Base-by-base conservation (phyloP, 2,797 vertebrate species). In the Aselliscus stoliczkanus region DNA sequence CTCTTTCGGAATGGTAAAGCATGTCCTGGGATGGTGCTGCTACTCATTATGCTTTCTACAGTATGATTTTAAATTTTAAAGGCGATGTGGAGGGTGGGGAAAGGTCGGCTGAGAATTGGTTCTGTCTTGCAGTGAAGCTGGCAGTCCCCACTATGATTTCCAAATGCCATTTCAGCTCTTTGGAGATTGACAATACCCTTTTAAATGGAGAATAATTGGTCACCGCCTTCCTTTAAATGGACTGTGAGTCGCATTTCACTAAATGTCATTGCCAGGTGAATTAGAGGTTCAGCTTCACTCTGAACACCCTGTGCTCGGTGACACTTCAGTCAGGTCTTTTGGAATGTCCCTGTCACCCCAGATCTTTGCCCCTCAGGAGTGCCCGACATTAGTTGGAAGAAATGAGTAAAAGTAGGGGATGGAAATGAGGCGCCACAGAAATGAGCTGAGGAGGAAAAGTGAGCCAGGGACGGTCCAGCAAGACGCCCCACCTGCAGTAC, bases 171-270 rank as follows among this genome's bases (percentile, higher is more conserved):
- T 97, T 96, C 96, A 97, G 93, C 91, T 93, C 96, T 97, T 96
- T 76, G 86, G 97, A 98, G 97, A 88, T 79, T 98, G 95, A 97
- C 97, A 95, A 76, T 94, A 96, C 81, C 52, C 93, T 98, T 98
- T 98, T 97, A 94, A 98, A 72, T 85, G 97, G 95, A 97, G 96
- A 98, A 96, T 97, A 98, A 98, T 97, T 97, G 97, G 81, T 97
- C 93, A 93, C 65, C 77, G 72, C 97, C 95, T 97, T 98, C 64
- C 93, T 97, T 98, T 95, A 97, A 97, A 81, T 89, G 87, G 90
- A 96, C 96, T 94, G n/a, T 90, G 96, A 91, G 93, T 96, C 88
- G n/a, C 77, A 84, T 98, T 98, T 97, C 97, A 97, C 90, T 95
- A 98, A 98, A 98, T 98, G 97, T 97, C 96, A 50, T 90, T 92